Base-by-base conservation (phyloP, 2,797 vertebrate species). In the Phrynocephalus vlangalii region DNA sequence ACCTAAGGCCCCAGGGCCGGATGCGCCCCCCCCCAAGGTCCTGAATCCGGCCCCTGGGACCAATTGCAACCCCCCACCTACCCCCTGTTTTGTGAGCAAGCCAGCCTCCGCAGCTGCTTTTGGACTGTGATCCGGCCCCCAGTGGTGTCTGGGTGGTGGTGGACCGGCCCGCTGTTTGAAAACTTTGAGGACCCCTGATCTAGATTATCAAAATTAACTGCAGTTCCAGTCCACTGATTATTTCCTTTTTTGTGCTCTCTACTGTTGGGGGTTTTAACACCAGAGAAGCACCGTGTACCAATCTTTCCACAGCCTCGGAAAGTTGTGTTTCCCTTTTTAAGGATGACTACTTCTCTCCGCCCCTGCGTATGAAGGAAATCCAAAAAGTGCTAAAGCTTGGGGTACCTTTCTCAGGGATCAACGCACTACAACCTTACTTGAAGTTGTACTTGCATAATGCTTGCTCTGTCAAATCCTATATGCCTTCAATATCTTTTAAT, bases 381-480 rank as follows among this genome's bases (percentile, higher is more conserved):
- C 16, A 30, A 82, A 71, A 7, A 67, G 33, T 79, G 16, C 52
- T 33, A 26, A 56, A 20, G 16, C 16, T 8, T 33, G 73, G n/a
- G 26, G 26, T 22, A 18, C 7, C 18, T 9, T 52, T 24, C 20
- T 22, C 52, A 63, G 18, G n/a, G 9, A 22, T 52, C 78, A 30
- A 9, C 24, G 50, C 4, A 73, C 26, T 73, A 9, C 50, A 83
- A 18, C 50, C 48, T 33, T 79, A 71, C 16, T 71, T 86, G 44
- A 71, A 26, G 76, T 52, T 48, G n/a, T 10, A 10, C 30, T 67
- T 33, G 60, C 24, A 30, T 26, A 11, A 28, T 50, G 15, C 18
- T 81, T 91, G 48, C n/a, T 48, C 77, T 81, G 56, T 56, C 71
- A 77, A 67, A 73, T 82, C 67, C 2, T 20, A 56, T 79, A 72